These are phyloP conservation scores for Crioceris asparagi DNA, from an alignment of 2,888 invertebrate species.

Conservation along the genomic window DNA sequence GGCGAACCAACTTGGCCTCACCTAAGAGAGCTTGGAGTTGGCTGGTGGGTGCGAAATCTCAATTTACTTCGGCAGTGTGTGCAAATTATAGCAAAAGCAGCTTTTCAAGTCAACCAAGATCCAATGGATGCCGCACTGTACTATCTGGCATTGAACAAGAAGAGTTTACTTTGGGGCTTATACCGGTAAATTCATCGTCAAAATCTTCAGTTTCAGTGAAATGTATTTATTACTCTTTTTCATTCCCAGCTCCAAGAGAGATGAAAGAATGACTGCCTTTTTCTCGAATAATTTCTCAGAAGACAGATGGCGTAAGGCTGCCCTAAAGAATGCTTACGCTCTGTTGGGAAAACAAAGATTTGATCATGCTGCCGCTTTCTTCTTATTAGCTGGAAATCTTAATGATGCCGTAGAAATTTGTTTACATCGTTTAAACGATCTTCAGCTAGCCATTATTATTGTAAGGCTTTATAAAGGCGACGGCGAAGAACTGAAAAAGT, in stretches of 20 bases:
- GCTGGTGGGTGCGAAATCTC: constrained; percentile 92
- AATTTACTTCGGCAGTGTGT: constrained; percentile 72
- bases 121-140: constrained; percentile 96
- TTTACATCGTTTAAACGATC: constrained; percentile 82
- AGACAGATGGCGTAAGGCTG: constrained; percentile 94
- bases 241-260: constrained; percentile 56
- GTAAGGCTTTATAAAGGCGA: constrained; percentile 84
- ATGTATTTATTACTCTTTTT: background rate
- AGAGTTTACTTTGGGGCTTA: constrained; percentile 90
- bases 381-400: constrained; percentile 85
- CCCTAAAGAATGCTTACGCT: constrained; percentile 95
- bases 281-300: constrained; percentile 90
- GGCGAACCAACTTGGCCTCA: constrained; percentile 82
- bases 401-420: constrained; percentile 94
- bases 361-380: constrained; percentile 97
- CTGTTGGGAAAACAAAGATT: constrained; percentile 89
- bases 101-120: constrained; percentile 85
- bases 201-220: background rate
- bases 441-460: constrained; percentile 92
- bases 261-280: constrained; percentile 89
- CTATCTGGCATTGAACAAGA: constrained; percentile 97
- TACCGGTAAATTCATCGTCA: constrained; percentile 46
- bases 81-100: constrained; percentile 87
- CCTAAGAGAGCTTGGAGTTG: constrained; percentile 79
- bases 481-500: constrained; percentile 56